phyloP scores from a whole-genome alignment of 30 jellyfish, hydroid and myxozoan genomes.

The Pelagia noctiluca region DNA sequence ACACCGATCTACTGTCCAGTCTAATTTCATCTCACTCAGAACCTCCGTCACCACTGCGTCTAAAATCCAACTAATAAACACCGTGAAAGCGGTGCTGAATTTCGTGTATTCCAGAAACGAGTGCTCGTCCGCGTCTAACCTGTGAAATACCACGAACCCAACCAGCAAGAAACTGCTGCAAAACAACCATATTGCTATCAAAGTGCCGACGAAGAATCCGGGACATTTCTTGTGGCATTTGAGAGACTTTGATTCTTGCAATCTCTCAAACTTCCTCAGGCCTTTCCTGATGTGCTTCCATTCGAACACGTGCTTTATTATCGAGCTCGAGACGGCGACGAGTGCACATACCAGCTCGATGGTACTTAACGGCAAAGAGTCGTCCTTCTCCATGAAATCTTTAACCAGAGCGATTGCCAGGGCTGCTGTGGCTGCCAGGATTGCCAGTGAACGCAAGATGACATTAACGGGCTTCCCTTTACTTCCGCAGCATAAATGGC shows the following conservation, averaged over 20 bases:
- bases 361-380: not conserved
- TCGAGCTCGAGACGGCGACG: not conserved
- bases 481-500: not conserved
- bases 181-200: conserved; percentile 4
- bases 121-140: not conserved
- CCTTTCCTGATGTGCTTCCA: not conserved
- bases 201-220: not conserved
- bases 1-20: conserved; percentile 1
- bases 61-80: conserved; percentile 8
- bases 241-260: not conserved
- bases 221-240: not conserved
- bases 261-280: not conserved
- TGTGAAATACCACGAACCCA: conserved; percentile 7
- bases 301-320: not conserved
- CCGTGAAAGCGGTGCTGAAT: conserved; percentile 10
- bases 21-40: not conserved
- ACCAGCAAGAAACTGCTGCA: not conserved
- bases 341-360: not conserved
- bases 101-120: not conserved
- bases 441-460: not conserved
- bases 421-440: conserved; percentile 9
- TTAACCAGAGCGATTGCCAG: not conserved
- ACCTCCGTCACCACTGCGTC: conserved; percentile 1
- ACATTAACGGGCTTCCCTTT: not conserved
- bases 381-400: not conserved